A percentile compares a stretch with the other conserved stretches of the same genome.
These are phyloP conservation scores for Peromyscus attwateri DNA, from an alignment of 2,797 vertebrate genomes.

Conservation along the genomic window DNA sequence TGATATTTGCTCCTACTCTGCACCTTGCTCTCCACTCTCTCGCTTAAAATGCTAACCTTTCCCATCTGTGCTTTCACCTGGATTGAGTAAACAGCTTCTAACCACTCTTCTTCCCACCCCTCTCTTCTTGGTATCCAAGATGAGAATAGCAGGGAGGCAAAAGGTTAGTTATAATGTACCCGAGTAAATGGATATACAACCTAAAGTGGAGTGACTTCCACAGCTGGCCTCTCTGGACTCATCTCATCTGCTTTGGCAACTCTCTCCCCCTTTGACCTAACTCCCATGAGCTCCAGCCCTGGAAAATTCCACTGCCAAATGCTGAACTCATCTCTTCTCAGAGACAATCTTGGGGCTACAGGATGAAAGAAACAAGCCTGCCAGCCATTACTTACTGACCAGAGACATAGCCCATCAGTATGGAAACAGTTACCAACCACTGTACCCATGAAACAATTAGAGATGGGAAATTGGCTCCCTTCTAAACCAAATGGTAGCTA, in stretches of 20 bases:
- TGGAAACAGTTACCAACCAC: slow-evolving; percentile 4
- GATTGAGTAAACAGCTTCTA: slow-evolving; percentile 81
- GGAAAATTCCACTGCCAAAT: slow-evolving; percentile 75
- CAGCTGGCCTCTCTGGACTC: not conserved
- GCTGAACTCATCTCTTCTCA: not conserved
- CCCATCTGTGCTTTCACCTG: slow-evolving; percentile 82
- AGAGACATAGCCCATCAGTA: not conserved
- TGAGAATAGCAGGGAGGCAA: slow-evolving; percentile 67
- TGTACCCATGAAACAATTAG: not conserved
- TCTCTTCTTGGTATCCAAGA: slow-evolving; percentile 84
- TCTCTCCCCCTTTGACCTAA: slow-evolving; percentile 40
- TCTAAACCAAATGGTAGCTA: slow-evolving; percentile 22
- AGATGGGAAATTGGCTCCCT: not conserved
- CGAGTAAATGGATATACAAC: slow-evolving; percentile 68
- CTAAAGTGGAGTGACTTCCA: slow-evolving; percentile 59
- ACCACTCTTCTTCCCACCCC: slow-evolving; percentile 70
- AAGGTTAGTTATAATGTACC: slow-evolving; percentile 79
- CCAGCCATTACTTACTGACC: not conserved
- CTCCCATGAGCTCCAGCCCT: not conserved
- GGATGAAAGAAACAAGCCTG: slow-evolving; percentile 48
- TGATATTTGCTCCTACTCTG: slow-evolving; percentile 73
- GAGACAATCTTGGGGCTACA: not conserved
- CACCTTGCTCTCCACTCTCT: slow-evolving; percentile 70
- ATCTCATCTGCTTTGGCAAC: slow-evolving; percentile 65
- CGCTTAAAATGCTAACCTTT: slow-evolving; percentile 78